Percentiles rank a stretch among this genome's conserved stretches.
These are phyloP conservation scores for Melanchra persicariae DNA, from an alignment of 2,888 invertebrate genomes.

Conservation along the genomic window DNA sequence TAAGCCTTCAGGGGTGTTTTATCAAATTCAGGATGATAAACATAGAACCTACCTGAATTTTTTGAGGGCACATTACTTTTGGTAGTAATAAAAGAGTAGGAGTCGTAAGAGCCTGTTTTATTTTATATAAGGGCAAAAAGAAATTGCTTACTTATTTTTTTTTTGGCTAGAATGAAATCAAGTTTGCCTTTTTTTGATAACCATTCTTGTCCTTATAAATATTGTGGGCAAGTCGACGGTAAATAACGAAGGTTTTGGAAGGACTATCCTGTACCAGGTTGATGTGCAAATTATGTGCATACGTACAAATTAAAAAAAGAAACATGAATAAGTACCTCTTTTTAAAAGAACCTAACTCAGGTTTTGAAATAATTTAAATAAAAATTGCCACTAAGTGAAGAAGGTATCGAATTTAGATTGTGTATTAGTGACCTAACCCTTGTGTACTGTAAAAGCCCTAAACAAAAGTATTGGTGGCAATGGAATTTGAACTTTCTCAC, in stretches of 20 bases:
- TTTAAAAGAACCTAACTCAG: too few relatives aligned
- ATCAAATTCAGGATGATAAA: slow-evolving; percentile 50
- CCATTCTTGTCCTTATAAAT: background rate
- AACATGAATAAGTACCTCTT: too few relatives aligned
- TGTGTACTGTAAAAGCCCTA: too few relatives aligned
- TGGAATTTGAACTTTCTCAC: too few relatives aligned
- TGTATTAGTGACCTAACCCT: too few relatives aligned
- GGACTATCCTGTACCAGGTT: too few relatives aligned
- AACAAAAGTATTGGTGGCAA: too few relatives aligned
- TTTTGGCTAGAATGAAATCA: slow-evolving; percentile 2
- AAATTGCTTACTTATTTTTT: slow-evolving; percentile 8
- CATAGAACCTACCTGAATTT: slow-evolving; percentile 29
- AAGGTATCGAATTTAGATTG: too few relatives aligned
- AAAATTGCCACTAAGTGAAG: too few relatives aligned
- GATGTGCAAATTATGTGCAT: too few relatives aligned
- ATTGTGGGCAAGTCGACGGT: background rate
- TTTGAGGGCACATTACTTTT: slow-evolving; percentile 36
- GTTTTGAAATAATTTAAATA: too few relatives aligned
- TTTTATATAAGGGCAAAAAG: slow-evolving; percentile 5
- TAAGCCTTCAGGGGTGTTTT: slow-evolving; percentile 28
- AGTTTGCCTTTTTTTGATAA: background rate
- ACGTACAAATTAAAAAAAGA: too few relatives aligned
- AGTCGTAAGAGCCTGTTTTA: slow-evolving; percentile 11
- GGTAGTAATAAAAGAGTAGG: slow-evolving; percentile 10
- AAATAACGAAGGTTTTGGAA: background rate